A percentile compares a stretch with the other conserved stretches of the same genome.
These are phyloP conservation scores for Propithecus coquereli DNA, from an alignment of 2,113 vertebrate species.

Conservation along the genomic window DNA sequence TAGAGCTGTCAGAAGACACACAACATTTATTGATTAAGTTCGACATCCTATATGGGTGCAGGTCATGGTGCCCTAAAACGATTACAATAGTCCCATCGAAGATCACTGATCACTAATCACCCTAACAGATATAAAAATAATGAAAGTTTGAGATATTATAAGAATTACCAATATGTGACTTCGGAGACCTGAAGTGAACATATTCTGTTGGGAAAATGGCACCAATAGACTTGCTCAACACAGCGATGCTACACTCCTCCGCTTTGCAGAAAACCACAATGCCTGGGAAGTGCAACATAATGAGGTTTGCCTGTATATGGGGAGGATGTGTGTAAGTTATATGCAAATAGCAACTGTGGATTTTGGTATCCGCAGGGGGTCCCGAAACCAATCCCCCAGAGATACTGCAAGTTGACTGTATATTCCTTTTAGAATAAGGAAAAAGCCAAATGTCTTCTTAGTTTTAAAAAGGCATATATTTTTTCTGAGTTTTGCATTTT, in stretches of 20 bases:
- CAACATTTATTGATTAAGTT: neutral
- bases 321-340: no score
- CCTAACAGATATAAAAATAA: neutral
- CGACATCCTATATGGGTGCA: fast-evolving
- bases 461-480: neutral
- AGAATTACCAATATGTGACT: neutral
- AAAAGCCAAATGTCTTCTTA: neutral
- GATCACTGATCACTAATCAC: neutral
- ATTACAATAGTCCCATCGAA: neutral
- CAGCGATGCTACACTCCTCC: neutral
- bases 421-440: neutral
- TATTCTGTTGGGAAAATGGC: neutral
- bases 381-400: neutral
- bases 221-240: neutral
- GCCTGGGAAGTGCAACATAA: neutral
- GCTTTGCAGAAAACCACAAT: neutral
- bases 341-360: neutral
- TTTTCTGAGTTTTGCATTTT: neutral
- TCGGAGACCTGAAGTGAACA: neutral
- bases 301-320: neutral
- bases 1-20: neutral
- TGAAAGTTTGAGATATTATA: neutral
- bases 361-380: neutral
- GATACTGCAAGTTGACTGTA: neutral
- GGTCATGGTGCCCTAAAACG: neutral